Evolutionary conservation across 2,888 invertebrate genomes (phyloP), one percentile per base, ranked within the genome.

Genomic region (Perizoma flavofasciatum): DNA sequence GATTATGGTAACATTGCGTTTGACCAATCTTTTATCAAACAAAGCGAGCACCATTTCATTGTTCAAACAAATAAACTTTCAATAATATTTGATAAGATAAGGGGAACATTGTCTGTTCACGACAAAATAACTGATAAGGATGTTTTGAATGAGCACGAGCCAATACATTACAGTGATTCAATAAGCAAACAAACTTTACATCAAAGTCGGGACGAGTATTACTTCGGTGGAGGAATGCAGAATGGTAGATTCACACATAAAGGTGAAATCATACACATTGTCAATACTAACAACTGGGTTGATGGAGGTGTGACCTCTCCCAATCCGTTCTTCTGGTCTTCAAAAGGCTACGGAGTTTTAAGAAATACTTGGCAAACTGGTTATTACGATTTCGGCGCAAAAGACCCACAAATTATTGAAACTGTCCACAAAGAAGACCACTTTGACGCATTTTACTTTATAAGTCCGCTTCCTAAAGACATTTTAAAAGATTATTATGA

Each of bases 221-320:
- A 82, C 70, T 92, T 84, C 58, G 91, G 91, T 32, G 91, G 91
- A 33, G 91, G 91, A 37, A 91, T 90, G 90, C 91, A 91, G 66
- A 91, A 91, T 66, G 91, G 91, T 4, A 80, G 86, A 68, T 92
- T 90, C 58, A 78, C 83, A 11, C 91, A 91, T 63, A 91, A 91
- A 77, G 85, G 85, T 39, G 71, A 86, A 73, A 59, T 72, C 8
- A 90, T 91, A 66, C 55, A 79, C 11, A 88, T 92, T 51, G 71
- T 77, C 2, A 91, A 91, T 58, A 82, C 83, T 4, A 89, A 89
- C 63, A 79, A 81, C 51, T 91, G 91, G 90, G 69, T 70, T 5
- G 86, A 88, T 60, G 88, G 86, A 6, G 89, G 86, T 1, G 89
- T 91, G 0, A 75, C 90, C 1, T 92, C 91, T 4, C 90, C 91